Evolutionary conservation across 64 coral and sea anemone genomes (phyloP).

Genomic region (Actinia equina): DNA sequence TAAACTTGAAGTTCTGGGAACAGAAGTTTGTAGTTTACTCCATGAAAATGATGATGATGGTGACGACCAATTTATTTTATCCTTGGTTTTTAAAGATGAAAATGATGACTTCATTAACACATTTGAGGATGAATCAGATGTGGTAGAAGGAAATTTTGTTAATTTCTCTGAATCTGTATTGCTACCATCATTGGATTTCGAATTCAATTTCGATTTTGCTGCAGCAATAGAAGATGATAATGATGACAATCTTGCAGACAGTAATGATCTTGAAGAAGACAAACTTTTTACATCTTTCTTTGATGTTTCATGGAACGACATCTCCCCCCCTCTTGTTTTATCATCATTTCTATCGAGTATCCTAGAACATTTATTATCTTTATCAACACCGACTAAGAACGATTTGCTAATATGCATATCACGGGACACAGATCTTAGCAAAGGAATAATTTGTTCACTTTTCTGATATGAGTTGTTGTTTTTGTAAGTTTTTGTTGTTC

Average conservation of each 20-base stretch:
- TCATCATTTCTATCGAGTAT: neutral
- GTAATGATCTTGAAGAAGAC: neutral
- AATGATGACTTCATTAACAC: neutral
- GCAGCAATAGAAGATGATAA: constrained; percentile 26
- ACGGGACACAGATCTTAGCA: neutral
- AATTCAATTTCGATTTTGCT: constrained; percentile 9
- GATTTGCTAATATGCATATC: neutral
- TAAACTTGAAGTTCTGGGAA: neutral
- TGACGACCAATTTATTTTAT: neutral
- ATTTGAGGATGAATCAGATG: neutral
- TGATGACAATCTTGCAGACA: constrained; percentile 10
- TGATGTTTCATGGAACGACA: neutral
- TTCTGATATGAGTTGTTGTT: neutral
- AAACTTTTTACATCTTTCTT: neutral
- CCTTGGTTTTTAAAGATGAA: neutral
- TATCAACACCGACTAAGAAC: neutral
- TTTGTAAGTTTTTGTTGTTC: neutral
- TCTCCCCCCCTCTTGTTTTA: neutral
- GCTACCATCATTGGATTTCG: neutral
- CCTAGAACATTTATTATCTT: neutral
- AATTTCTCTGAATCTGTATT: neutral
- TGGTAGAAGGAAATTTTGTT: neutral
- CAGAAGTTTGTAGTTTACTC: neutral
- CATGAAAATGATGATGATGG: constrained; percentile 4
- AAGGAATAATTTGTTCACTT: neutral